Percentiles rank a stretch among this genome's conserved stretches.
Conservation (phyloP, 2,888 invertebrate species). For the Elysia crispata region DNA sequence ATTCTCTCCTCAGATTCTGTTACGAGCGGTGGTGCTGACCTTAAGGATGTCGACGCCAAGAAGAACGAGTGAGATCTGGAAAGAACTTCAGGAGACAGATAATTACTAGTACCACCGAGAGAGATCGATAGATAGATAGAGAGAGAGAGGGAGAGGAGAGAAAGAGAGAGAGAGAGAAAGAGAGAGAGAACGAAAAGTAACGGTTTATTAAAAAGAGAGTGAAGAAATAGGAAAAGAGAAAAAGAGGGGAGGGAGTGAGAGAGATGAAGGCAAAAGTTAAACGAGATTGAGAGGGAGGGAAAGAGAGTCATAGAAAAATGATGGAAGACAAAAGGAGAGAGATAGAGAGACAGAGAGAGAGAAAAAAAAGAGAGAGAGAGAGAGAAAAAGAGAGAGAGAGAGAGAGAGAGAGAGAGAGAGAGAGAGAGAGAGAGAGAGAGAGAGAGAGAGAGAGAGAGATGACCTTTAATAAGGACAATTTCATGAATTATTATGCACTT, state of each 20-base stretch:
- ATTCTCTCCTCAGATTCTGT: slow-evolving; percentile 30
- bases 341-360: no score
- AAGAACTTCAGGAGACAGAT: background rate
- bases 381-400: slow-evolving; percentile 3
- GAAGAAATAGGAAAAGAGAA: no score
- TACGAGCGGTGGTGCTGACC: slow-evolving; percentile 18
- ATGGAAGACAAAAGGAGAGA: no score
- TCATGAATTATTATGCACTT: no score
- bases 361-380: background rate
- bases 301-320: no score
- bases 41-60: background rate
- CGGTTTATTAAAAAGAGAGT: background rate
- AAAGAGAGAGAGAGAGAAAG: slow-evolving; percentile 35
- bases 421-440: slow-evolving; percentile 21
- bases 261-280: no score
- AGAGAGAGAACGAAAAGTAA: background rate
- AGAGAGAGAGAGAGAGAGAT: background rate
- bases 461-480: no score
- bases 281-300: no score
- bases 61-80: background rate
- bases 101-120: background rate
- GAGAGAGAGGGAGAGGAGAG: slow-evolving; percentile 22
- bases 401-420: slow-evolving; percentile 12
- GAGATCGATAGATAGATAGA: no score
- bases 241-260: no score